These are phyloP conservation scores for Anser brachyrhynchus DNA, from an alignment of 2,113 vertebrate genomes.

Conservation along the genomic window DNA sequence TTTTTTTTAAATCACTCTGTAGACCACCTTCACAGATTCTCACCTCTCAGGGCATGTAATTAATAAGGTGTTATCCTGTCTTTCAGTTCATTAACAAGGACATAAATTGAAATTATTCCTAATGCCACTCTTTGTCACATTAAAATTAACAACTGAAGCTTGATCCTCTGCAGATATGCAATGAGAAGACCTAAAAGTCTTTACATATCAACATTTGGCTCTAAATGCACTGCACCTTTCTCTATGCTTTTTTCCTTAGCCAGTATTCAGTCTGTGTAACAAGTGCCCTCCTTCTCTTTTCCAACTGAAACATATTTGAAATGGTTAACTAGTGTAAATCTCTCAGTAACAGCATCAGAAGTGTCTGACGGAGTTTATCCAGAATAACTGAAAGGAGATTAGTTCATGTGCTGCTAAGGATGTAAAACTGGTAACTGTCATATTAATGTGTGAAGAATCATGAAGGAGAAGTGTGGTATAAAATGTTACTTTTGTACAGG, in stretches of 20 bases:
- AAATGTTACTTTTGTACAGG: neutral
- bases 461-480: neutral
- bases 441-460: neutral
- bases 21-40: neutral
- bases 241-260: neutral
- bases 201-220: neutral
- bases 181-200: neutral
- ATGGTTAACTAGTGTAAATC: neutral
- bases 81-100: neutral
- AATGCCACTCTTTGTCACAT: neutral
- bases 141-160: neutral
- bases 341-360: neutral
- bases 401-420: neutral
- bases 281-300: neutral
- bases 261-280: neutral
- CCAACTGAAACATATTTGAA: neutral
- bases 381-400: neutral
- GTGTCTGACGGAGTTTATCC: neutral
- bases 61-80: neutral
- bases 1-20: neutral
- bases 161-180: neutral
- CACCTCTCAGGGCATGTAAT: neutral
- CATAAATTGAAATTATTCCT: neutral
- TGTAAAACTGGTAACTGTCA: neutral
- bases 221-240: neutral